Percentiles rank a stretch among this genome's conserved stretches.
Evolutionary conservation across 2,888 invertebrate genomes (phyloP).

Genomic region (Tiphia femorata): DNA sequence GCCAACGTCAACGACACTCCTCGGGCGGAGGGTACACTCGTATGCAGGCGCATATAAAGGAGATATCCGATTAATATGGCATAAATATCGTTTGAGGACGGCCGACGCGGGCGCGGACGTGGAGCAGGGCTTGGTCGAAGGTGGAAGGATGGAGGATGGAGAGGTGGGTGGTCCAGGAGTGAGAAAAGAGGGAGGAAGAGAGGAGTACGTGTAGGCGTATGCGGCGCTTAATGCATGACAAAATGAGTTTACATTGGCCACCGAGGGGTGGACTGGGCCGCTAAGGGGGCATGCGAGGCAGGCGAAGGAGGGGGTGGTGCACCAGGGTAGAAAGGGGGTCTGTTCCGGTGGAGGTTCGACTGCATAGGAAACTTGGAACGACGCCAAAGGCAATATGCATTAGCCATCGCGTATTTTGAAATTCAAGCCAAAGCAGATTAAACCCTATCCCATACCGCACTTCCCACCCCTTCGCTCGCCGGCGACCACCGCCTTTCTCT

Average conservation of each 20-base stretch:
- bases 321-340: conserved; percentile 19
- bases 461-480: conserved; percentile 14
- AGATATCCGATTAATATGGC: conserved; percentile 54
- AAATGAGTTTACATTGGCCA: conserved; percentile 61
- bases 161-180: not conserved
- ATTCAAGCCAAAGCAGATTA: conserved; percentile 66
- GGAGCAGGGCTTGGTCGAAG: not conserved
- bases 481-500: too few species aligned
- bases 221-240: conserved; percentile 53
- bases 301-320: conserved; percentile 19
- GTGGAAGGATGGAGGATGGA: not conserved
- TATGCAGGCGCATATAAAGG: conserved; percentile 37
- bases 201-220: too few species aligned
- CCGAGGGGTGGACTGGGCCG: conserved; percentile 15
- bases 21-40: conserved; percentile 5
- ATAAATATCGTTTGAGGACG: conserved; percentile 52
- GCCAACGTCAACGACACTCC: conserved; percentile 33
- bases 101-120: conserved; percentile 21
- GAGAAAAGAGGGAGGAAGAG: too few species aligned
- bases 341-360: conserved; percentile 38
- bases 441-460: conserved; percentile 48
- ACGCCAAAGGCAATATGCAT: conserved; percentile 66
- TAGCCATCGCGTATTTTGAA: conserved; percentile 63
- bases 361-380: conserved; percentile 58
- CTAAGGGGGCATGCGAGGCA: conserved; percentile 7